These are phyloP conservation scores for Horisme vitalbata DNA, from an alignment of 2,888 invertebrate genomes.

Conservation along the genomic window DNA sequence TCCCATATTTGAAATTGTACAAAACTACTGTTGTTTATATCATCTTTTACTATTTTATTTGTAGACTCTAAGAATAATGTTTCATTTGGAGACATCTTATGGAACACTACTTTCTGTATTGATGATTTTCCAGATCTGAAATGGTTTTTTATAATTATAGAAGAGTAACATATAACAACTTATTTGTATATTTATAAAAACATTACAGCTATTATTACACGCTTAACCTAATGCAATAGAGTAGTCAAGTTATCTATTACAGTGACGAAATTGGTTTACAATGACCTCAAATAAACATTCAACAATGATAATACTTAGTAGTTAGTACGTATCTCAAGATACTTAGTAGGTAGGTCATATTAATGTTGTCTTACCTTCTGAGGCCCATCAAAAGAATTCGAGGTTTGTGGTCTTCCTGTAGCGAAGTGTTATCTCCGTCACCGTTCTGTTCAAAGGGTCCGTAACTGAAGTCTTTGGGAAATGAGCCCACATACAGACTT, in stretches of 20 bases:
- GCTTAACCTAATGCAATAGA: too few relatives aligned
- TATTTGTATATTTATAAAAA: too few relatives aligned
- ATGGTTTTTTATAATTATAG: too few relatives aligned
- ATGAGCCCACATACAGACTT: slow-evolving; percentile 83
- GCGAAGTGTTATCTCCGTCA: slow-evolving; percentile 83
- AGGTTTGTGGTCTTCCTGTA: slow-evolving; percentile 92
- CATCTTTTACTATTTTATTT: slow-evolving; percentile 98
- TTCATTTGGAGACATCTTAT: slow-evolving; percentile 99
- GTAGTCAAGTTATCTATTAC: too few relatives aligned
- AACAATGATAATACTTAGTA: too few relatives aligned
- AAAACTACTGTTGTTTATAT: slow-evolving; percentile 97
- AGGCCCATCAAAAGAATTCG: slow-evolving; percentile 97
- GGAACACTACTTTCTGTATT: slow-evolving; percentile 99
- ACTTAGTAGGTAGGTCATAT: too few relatives aligned
- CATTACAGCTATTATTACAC: too few relatives aligned
- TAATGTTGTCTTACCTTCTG: slow-evolving; percentile 85
- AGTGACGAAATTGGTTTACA: not conserved
- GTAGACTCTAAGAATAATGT: slow-evolving; percentile 99
- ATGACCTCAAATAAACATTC: slow-evolving; percentile 7
- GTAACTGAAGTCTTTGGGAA: slow-evolving; percentile 96
- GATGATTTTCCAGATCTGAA: slow-evolving; percentile 98
- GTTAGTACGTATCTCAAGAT: too few relatives aligned
- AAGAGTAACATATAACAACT: too few relatives aligned
- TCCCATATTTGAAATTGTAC: slow-evolving; percentile 99
- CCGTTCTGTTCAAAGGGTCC: slow-evolving; percentile 93